Evolutionary conservation across 2,888 invertebrate species (phyloP).

Genomic region (Stenurella melanura): DNA sequence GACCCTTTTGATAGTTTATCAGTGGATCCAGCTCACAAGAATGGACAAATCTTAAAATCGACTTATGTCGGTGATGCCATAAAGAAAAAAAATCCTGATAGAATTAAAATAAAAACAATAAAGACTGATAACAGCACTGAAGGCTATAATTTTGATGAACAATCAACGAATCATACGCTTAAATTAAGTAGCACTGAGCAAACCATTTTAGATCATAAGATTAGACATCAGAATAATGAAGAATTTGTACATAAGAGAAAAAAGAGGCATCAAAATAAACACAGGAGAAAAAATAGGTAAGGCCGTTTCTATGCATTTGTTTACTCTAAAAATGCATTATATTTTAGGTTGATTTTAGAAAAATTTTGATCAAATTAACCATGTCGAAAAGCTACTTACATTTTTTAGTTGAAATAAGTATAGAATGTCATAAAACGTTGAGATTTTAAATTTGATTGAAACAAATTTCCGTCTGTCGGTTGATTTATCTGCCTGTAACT

Average conservation of each 20-base stretch:
- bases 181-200: conserved; percentile 23
- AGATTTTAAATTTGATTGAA: no score
- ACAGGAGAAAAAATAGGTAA: conserved; percentile 43
- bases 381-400: no score
- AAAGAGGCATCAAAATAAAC: conserved; percentile 53
- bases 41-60: conserved; percentile 59
- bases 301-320: background rate
- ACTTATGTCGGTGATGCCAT: conserved; percentile 20
- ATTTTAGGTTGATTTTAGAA: no score
- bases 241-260: conserved; percentile 45
- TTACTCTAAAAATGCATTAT: no score
- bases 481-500: no score
- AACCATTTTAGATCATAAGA: conserved; percentile 8
- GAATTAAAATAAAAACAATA: conserved; percentile 4
- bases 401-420: no score
- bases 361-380: no score
- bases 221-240: conserved; percentile 19
- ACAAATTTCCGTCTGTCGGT: no score
- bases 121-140: conserved; percentile 41
- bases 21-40: conserved; percentile 54
- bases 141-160: conserved; percentile 14
- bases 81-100: conserved; percentile 5
- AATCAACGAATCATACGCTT: conserved; percentile 24
- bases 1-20: conserved; percentile 65
- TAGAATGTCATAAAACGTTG: no score